phyloP scores from a whole-genome alignment of 2,888 invertebrate genomes.

The Mactromeris polynyma region DNA sequence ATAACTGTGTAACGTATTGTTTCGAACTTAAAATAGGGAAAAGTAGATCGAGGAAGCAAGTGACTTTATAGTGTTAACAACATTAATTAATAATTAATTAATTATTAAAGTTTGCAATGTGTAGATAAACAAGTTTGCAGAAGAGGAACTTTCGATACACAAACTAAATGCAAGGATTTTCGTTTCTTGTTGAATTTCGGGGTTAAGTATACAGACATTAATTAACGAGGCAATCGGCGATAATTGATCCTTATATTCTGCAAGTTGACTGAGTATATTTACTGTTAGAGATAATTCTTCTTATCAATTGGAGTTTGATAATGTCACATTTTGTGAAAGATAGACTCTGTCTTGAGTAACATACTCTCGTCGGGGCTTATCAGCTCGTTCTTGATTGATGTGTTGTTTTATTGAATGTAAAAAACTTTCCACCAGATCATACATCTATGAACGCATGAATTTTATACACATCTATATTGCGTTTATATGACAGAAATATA shows the following conservation, averaged over 20 bases:
- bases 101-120: background rate
- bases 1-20: background rate
- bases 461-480: background rate
- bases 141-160: background rate
- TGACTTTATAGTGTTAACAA: background rate
- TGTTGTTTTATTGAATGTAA: background rate
- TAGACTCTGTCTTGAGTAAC: background rate
- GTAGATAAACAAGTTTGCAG: background rate
- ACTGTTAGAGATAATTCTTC: background rate
- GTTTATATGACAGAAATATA: background rate
- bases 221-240: background rate
- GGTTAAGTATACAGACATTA: background rate
- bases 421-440: background rate
- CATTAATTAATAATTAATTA: background rate
- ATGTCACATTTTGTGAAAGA: background rate
- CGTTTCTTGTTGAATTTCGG: background rate
- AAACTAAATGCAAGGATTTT: background rate
- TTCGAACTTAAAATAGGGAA: background rate
- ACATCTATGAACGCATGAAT: background rate
- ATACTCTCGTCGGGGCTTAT: background rate
- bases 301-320: background rate
- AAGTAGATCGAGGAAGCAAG: no score
- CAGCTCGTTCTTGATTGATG: background rate
- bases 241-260: background rate
- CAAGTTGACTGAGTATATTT: background rate